These are phyloP conservation scores for Drosophila percnosoma DNA, from an alignment of 2,888 invertebrate genomes.

Conservation along the genomic window DNA sequence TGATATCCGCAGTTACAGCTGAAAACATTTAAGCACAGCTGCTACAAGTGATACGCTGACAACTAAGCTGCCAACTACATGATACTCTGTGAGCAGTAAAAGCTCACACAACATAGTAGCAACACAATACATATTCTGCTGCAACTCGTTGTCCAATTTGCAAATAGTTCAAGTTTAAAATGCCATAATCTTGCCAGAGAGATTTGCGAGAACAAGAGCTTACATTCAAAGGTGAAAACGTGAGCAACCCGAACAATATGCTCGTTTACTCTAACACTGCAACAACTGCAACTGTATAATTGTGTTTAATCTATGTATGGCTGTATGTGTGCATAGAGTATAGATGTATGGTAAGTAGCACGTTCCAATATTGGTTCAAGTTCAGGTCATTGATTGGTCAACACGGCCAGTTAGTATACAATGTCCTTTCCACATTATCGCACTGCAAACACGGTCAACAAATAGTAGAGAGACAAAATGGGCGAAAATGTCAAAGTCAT, in stretches of 20 bases:
- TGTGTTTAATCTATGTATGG: background rate
- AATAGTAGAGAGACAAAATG: slow-evolving; percentile 54
- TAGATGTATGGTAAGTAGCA: background rate
- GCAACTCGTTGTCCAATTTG: background rate
- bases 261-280: background rate
- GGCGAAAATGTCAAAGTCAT: slow-evolving; percentile 82
- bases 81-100: background rate
- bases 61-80: background rate
- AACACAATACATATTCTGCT: background rate
- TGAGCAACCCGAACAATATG: background rate
- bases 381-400: slow-evolving; percentile 29
- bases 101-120: background rate
- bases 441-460: background rate
- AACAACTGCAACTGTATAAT: background rate
- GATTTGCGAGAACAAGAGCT: background rate
- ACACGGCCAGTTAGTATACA: slow-evolving; percentile 10
- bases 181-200: background rate
- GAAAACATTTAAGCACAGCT: background rate
- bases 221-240: background rate
- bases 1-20: background rate
- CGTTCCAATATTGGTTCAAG: slow-evolving; percentile 37
- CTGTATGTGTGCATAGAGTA: background rate
- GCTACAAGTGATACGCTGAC: background rate
- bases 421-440: slow-evolving; percentile 2
- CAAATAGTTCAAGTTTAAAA: background rate